Percentiles rank a stretch among this genome's conserved stretches.
Evolutionary conservation across 2,888 invertebrate genomes (phyloP).

Genomic region (Blastobasis lacticolella): DNA sequence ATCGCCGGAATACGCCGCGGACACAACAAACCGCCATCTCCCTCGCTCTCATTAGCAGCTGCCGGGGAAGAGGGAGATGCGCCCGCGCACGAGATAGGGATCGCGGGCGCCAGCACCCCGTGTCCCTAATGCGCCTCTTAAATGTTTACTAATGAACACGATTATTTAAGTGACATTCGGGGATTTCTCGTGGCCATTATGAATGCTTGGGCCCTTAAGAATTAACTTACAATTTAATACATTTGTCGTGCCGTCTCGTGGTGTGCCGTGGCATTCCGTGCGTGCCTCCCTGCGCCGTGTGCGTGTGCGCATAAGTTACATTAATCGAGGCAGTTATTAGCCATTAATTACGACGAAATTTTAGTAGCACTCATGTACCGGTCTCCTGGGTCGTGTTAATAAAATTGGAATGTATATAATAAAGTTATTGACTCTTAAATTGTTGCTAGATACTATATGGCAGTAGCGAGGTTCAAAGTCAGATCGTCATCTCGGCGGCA

Average conservation of each 20-base stretch:
- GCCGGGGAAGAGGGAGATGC: slow-evolving; percentile 31
- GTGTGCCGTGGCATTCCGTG: slow-evolving; percentile 9
- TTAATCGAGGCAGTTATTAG: no score
- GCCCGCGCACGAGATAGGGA: slow-evolving; percentile 35
- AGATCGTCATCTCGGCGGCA: no score
- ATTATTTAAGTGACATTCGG: slow-evolving; percentile 72
- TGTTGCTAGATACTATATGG: no score
- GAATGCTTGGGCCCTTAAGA: slow-evolving; percentile 29
- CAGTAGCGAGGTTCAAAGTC: no score
- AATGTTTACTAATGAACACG: slow-evolving; percentile 73
- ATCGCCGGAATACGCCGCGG: slow-evolving; percentile 30
- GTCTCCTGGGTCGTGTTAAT: no score
- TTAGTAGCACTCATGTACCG: no score
- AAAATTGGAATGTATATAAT: no score
- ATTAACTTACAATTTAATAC: slow-evolving; percentile 31
- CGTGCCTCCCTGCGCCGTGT: slow-evolving; percentile 3
- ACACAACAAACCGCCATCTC: slow-evolving; percentile 13
- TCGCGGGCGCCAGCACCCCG: slow-evolving; percentile 67
- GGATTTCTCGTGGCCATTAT: slow-evolving; percentile 53
- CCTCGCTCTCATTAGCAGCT: slow-evolving; percentile 19
- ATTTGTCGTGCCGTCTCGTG: slow-evolving; percentile 17
- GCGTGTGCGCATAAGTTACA: no score
- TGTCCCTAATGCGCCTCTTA: slow-evolving; percentile 68
- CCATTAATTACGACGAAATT: no score
- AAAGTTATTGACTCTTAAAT: no score